These are phyloP conservation scores for Agrochola litura DNA, from an alignment of 2,888 invertebrate species.

Conservation along the genomic window DNA sequence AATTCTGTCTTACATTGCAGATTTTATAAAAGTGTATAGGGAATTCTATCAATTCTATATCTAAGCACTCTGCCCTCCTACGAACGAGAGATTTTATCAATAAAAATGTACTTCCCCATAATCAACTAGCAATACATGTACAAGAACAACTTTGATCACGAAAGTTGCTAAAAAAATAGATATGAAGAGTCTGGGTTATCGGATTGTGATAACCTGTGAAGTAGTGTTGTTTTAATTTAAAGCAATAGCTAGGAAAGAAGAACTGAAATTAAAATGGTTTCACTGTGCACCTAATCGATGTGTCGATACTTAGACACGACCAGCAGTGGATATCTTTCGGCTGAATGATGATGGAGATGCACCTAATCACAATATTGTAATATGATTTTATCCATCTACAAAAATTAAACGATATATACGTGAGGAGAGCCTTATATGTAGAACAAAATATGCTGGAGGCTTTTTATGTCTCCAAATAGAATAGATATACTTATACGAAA, in stretches of 20 bases:
- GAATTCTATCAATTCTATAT: neutral
- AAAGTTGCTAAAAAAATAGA: slow-evolving; percentile 25
- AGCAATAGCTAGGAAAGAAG: neutral
- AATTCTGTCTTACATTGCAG: neutral
- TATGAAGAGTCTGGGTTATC: slow-evolving; percentile 59
- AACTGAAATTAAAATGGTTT: slow-evolving; percentile 1
- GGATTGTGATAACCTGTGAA: slow-evolving; percentile 56
- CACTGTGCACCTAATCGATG: neutral
- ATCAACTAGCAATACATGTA: neutral
- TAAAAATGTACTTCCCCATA: neutral
- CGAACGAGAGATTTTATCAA: neutral
- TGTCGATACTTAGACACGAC: neutral
- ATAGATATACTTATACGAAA: neutral
- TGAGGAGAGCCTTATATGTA: neutral
- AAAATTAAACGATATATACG: neutral
- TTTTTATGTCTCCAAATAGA: neutral
- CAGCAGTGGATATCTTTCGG: neutral
- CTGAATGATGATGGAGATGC: neutral
- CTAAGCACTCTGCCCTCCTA: neutral
- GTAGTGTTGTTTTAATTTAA: slow-evolving; percentile 5
- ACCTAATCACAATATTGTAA: neutral
- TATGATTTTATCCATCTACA: neutral
- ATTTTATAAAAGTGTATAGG: neutral
- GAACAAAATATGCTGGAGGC: neutral
- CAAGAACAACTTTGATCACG: slow-evolving; percentile 13